These are phyloP conservation scores for Leguminivora glycinivorella DNA, from an alignment of 1,140 invertebrate genomes.

Conservation along the genomic window DNA sequence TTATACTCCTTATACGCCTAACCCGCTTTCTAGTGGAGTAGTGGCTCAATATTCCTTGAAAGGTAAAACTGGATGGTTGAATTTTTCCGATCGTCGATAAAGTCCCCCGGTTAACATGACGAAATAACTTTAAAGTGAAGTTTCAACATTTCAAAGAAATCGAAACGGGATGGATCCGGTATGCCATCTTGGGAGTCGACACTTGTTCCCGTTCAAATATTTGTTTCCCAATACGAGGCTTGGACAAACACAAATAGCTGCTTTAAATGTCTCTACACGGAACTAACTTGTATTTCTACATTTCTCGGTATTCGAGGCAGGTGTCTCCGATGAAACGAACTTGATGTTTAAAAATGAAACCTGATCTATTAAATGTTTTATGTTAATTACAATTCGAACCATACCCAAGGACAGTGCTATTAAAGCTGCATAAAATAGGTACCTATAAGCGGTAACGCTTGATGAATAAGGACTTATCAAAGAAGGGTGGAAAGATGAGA, in stretches of 20 bases:
- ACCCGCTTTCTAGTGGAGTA: background rate
- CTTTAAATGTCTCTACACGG: slow-evolving; percentile 8
- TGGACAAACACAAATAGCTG: slow-evolving; percentile 23
- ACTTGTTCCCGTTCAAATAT: slow-evolving; percentile 24
- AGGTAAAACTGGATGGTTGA: slow-evolving; percentile 8
- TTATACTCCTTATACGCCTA: slow-evolving; percentile 18
- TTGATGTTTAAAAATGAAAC: slow-evolving; percentile 2
- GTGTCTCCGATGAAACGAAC: slow-evolving; percentile 1
- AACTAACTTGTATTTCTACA: slow-evolving; percentile 25
- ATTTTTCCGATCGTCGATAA: background rate
- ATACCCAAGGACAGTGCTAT: background rate
- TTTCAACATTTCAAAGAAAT: background rate
- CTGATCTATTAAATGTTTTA: slow-evolving; percentile 2
- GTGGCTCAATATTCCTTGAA: background rate
- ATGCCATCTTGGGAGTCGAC: background rate
- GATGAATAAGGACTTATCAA: background rate
- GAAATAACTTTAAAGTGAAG: background rate
- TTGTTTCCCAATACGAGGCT: slow-evolving; percentile 13
- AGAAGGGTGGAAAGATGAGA: background rate
- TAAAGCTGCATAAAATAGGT: background rate
- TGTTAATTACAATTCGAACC: background rate
- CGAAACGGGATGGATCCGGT: background rate
- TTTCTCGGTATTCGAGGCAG: slow-evolving; percentile 21
- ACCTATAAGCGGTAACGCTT: background rate
- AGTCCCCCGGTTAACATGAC: background rate